These are phyloP conservation scores for Chamaea fasciata DNA, from an alignment of 2,113 vertebrate species.

Conservation along the genomic window DNA sequence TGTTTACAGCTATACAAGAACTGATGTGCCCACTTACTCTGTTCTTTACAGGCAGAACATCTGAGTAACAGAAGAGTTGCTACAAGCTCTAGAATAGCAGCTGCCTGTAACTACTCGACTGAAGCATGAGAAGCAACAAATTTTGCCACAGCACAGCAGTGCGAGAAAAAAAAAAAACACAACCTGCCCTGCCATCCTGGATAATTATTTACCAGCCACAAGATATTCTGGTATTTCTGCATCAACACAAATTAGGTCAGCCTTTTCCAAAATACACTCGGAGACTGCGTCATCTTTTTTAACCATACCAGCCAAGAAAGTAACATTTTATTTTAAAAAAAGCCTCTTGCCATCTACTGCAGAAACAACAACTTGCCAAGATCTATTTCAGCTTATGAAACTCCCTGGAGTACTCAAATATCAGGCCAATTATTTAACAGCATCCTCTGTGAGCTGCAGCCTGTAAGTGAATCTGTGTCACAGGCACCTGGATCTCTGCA, in stretches of 20 bases:
- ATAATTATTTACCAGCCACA: conserved; percentile 33
- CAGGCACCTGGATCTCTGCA: background rate
- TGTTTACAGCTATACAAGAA: background rate
- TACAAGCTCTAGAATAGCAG: background rate
- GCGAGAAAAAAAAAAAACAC: background rate
- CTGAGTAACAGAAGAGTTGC: background rate
- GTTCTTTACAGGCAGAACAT: background rate
- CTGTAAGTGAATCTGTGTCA: background rate
- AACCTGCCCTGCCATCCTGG: background rate
- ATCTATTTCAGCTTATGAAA: conserved; percentile 29
- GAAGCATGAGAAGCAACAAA: background rate
- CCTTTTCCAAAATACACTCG: background rate
- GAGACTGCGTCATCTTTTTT: background rate
- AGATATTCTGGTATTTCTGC: background rate
- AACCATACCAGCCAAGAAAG: background rate
- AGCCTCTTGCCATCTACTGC: background rate
- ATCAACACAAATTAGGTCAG: background rate
- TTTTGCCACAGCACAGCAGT: background rate
- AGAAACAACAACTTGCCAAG: background rate
- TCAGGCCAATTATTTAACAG: background rate
- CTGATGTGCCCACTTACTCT: background rate
- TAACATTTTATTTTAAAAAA: background rate
- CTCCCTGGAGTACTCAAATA: background rate
- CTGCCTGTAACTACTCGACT: background rate
- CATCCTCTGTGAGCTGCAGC: background rate